A percentile compares a stretch with the other conserved stretches of the same genome.
Conservation (phyloP, 1,140 invertebrate genomes). For the Psix sp. region DNA sequence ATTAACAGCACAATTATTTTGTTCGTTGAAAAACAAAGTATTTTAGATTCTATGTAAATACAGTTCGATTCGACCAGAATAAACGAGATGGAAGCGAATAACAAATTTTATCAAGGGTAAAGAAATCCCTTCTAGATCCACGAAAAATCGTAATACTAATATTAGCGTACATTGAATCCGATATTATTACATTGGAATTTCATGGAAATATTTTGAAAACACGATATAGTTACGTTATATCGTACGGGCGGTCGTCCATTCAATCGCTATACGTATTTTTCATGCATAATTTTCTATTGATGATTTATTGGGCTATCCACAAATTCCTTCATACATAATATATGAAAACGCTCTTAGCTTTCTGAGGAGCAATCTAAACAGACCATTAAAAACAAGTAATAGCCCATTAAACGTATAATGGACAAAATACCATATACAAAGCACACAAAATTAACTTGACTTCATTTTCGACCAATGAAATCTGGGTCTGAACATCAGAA, state of each 20-base stretch:
- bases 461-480: slow-evolving; percentile 50
- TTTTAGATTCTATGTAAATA: too few species aligned
- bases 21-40: too few species aligned
- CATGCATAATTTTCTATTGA: slow-evolving; percentile 21
- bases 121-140: too few species aligned
- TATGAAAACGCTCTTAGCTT: slow-evolving; percentile 42
- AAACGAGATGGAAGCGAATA: too few species aligned
- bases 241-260: not conserved
- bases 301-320: slow-evolving; percentile 27
- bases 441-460: slow-evolving; percentile 53
- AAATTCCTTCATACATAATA: slow-evolving; percentile 53
- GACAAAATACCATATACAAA: slow-evolving; percentile 56
- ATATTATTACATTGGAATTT: too few species aligned
- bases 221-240: too few species aligned
- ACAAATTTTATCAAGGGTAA: too few species aligned
- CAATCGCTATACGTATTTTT: slow-evolving; percentile 11
- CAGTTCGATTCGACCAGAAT: too few species aligned
- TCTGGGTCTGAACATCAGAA: slow-evolving; percentile 47
- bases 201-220: too few species aligned
- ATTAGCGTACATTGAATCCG: too few species aligned
- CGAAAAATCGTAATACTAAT: too few species aligned
- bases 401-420: slow-evolving; percentile 60
- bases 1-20: too few species aligned
- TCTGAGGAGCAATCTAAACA: slow-evolving; percentile 56
- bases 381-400: slow-evolving; percentile 60